phyloP scores from a whole-genome alignment of 2,113 vertebrate genomes.

The Notiomystis cincta region DNA sequence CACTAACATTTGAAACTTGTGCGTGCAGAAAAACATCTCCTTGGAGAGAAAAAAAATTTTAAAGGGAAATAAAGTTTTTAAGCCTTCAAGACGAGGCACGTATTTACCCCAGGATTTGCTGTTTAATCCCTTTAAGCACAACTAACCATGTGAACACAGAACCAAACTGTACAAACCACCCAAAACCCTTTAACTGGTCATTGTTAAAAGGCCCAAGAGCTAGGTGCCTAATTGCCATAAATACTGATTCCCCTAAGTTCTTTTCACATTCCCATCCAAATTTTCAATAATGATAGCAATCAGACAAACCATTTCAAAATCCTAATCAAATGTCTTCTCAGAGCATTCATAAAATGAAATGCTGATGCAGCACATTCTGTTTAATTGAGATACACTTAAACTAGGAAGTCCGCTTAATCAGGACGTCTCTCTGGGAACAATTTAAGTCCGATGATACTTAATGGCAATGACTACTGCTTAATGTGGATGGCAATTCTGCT shows the following conservation, averaged over 20 bases:
- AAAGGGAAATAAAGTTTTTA: neutral
- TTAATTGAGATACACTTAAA: conserved; percentile 57
- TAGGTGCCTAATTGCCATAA: neutral
- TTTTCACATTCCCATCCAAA: conserved; percentile 4
- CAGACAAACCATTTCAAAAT: conserved; percentile 53
- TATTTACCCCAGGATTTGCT: neutral
- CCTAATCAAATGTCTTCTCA: conserved; percentile 32
- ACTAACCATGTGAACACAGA: neutral
- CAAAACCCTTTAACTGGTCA: neutral
- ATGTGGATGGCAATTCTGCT: conserved; percentile 58
- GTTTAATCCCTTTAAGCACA: neutral
- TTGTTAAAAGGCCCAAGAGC: neutral
- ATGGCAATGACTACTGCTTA: conserved; percentile 64
- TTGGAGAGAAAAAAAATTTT: neutral
- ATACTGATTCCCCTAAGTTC: neutral
- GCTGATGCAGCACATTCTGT: conserved; percentile 46
- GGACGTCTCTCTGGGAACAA: conserved; percentile 53
- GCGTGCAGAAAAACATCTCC: neutral
- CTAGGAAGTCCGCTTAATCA: conserved; percentile 60
- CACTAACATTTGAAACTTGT: neutral
- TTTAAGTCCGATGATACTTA: conserved; percentile 65
- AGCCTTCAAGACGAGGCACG: neutral
- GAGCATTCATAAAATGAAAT: conserved; percentile 46
- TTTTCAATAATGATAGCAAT: conserved; percentile 55
- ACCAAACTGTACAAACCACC: neutral